Conservation (phyloP, 2,797 vertebrate genomes). For the Nasua narica region DNA sequence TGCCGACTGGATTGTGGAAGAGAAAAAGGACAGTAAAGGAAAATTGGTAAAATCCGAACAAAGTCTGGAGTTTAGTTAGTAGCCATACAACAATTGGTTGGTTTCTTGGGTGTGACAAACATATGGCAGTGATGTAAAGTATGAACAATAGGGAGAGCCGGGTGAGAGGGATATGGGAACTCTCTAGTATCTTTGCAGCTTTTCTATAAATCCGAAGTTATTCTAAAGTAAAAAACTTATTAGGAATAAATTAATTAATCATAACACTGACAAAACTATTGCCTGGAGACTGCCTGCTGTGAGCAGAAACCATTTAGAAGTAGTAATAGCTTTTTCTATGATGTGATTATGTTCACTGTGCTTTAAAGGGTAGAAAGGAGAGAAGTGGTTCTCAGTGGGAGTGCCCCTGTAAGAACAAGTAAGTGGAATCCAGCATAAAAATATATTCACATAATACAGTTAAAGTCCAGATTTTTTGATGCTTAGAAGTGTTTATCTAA, state of each 20-base stretch:
- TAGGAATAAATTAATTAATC: conserved; percentile 66
- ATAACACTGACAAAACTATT: conserved; percentile 77
- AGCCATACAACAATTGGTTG: not conserved
- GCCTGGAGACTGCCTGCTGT: conserved; percentile 79
- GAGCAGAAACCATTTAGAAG: conserved; percentile 80
- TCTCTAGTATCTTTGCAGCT: not conserved
- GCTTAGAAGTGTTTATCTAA: conserved; percentile 66
- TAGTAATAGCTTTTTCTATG: conserved; percentile 81
- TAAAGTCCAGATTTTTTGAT: conserved; percentile 71
- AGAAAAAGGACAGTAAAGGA: not conserved
- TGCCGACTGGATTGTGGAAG: not conserved
- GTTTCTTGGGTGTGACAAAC: not conserved
- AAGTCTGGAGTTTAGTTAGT: not conserved
- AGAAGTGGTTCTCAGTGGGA: conserved; percentile 76
- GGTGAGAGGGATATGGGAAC: not conserved
- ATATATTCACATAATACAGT: conserved; percentile 69
- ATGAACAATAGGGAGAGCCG: not conserved
- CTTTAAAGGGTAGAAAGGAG: conserved; percentile 78
- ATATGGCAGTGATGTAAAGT: not conserved
- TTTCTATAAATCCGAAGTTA: not conserved
- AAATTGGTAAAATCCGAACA: not conserved
- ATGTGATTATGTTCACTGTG: conserved; percentile 80
- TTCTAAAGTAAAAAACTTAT: not conserved
- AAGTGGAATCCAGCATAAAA: conserved; percentile 72
- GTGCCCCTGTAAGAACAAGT: conserved; percentile 80